These are phyloP conservation scores for Temnothorax ravouxi DNA, from an alignment of 2,888 invertebrate genomes.

Conservation along the genomic window DNA sequence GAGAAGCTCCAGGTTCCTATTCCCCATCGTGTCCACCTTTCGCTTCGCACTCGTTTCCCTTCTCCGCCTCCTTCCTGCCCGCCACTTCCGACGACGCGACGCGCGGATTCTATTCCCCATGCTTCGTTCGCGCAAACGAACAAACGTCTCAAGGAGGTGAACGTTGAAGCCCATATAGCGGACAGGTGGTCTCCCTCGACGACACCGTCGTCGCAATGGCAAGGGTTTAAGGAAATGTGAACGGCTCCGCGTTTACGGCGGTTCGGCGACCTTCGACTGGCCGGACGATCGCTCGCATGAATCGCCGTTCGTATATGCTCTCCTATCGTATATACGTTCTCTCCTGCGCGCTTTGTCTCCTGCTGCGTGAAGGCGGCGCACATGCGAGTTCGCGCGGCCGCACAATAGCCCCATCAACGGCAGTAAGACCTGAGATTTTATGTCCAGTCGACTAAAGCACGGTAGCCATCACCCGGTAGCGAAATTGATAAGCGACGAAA, in stretches of 20 bases:
- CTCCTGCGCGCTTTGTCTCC: conserved; percentile 21
- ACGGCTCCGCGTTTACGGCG: conserved; percentile 63
- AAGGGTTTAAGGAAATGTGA: conserved; percentile 70
- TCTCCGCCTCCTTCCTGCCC: conserved; percentile 28
- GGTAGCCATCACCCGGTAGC: conserved; percentile 44
- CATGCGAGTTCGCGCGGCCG: conserved; percentile 23
- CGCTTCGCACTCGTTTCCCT: conserved; percentile 39
- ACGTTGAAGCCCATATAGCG: conserved; percentile 44
- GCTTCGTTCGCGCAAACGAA: conserved; percentile 16
- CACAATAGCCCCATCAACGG: conserved; percentile 19
- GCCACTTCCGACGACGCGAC: conserved; percentile 22
- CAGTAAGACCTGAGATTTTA: conserved; percentile 32
- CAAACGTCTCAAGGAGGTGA: conserved; percentile 25
- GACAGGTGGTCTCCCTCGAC: conserved; percentile 64
- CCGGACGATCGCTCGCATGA: conserved; percentile 17
- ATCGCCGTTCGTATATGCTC: conserved; percentile 62
- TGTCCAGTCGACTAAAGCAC: neutral
- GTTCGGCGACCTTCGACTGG: conserved; percentile 62
- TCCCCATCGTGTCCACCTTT: conserved; percentile 44
- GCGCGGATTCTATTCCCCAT: conserved; percentile 21
- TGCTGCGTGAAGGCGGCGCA: conserved; percentile 8
- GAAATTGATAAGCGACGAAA: conserved; percentile 39
- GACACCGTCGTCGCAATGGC: conserved; percentile 6
- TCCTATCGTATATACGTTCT: conserved; percentile 59
- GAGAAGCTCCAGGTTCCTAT: conserved; percentile 67